Conservation (phyloP, 2,113 vertebrate species). For the Calidris pugnax region DNA sequence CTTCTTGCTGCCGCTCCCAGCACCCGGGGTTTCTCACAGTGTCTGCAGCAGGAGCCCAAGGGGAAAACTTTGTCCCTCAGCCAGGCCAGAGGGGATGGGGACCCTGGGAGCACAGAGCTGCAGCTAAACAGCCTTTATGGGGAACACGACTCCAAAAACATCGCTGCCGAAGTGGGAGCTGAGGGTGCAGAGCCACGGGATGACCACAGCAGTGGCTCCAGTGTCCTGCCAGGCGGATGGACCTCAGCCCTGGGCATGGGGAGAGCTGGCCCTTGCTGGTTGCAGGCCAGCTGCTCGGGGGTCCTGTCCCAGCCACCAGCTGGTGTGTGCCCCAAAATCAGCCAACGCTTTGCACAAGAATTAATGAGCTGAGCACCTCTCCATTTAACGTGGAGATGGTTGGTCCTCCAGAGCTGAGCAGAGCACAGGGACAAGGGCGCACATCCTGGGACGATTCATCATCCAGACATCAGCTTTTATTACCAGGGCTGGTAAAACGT, state of each 20-base stretch:
- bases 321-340: rapidly evolving
- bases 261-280: neutral
- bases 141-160: rapidly evolving
- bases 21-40: rapidly evolving
- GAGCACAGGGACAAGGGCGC: neutral
- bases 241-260: rapidly evolving
- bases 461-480: neutral
- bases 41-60: neutral
- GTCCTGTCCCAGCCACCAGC: neutral
- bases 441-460: neutral
- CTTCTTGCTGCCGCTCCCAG: neutral
- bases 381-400: neutral
- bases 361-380: neutral
- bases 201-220: neutral
- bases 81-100: too few relatives aligned
- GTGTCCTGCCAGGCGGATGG: neutral
- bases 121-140: neutral
- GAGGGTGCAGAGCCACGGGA: rapidly evolving
- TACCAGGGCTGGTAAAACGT: neutral
- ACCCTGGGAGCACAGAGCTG: rapidly evolving
- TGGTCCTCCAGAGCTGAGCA: neutral
- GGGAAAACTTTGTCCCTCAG: neutral
- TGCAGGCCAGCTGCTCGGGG: neutral
- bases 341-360: neutral
- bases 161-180: rapidly evolving